Conservation (phyloP, 2,797 vertebrate genomes). For the Gallinago solitaria region DNA sequence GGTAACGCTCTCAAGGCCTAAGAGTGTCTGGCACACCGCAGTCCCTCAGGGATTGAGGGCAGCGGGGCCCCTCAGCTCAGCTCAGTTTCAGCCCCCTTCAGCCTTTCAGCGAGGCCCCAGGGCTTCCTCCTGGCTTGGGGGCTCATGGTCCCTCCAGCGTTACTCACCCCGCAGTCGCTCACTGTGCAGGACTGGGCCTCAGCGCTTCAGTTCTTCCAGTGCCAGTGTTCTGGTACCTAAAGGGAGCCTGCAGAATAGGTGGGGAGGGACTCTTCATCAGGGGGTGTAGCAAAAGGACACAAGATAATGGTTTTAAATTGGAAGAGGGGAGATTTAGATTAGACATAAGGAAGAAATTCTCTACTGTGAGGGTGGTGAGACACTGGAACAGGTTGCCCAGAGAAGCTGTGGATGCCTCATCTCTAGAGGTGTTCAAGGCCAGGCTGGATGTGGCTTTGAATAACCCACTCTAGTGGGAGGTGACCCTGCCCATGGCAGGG, state of each 20-base stretch:
- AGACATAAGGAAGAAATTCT: background rate
- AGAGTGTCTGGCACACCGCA: fast-evolving
- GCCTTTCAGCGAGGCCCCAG: too few relatives aligned
- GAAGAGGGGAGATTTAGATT: background rate
- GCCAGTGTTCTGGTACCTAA: background rate
- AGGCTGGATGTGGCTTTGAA: background rate
- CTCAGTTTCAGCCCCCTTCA: too few relatives aligned
- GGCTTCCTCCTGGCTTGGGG: too few relatives aligned
- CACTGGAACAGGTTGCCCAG: background rate
- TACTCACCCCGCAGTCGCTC: fast-evolving
- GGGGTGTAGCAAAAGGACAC: background rate
- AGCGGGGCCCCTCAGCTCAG: too few relatives aligned
- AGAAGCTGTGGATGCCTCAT: background rate
- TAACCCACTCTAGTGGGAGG: background rate
- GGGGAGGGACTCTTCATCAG: background rate
- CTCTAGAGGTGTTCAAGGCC: background rate
- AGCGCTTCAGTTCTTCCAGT: fast-evolving
- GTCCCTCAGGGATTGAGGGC: fast-evolving
- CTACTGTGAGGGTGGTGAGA: background rate
- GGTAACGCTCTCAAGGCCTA: fast-evolving
- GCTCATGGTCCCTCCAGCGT: background rate
- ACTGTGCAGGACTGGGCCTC: fast-evolving
- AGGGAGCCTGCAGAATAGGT: background rate
- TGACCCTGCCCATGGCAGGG: background rate
- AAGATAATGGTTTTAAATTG: background rate